A percentile compares a stretch with the other conserved stretches of the same genome.
phyloP scores from a whole-genome alignment of 2,797 vertebrate species.

The Cynopterus sphinx region DNA sequence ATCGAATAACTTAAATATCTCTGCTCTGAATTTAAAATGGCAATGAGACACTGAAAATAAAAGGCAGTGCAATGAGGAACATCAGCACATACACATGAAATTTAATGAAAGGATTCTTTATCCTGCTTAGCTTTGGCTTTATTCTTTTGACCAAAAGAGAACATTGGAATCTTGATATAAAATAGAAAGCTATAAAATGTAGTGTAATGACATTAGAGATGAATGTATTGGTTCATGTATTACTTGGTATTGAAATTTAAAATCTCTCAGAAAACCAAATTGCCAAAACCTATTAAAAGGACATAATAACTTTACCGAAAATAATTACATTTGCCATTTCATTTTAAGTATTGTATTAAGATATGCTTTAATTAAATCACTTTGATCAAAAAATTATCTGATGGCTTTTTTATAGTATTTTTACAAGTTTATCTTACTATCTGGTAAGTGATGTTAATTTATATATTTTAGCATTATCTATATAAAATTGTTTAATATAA shows the following conservation, averaged over 20 bases:
- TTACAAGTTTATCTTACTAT: not conserved
- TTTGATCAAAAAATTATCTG: constrained; percentile 16
- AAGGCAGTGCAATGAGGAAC: constrained; percentile 48
- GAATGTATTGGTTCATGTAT: not conserved
- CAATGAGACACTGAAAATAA: constrained; percentile 70
- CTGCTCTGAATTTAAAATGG: constrained; percentile 73
- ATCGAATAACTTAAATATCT: constrained; percentile 68
- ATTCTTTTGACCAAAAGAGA: constrained; percentile 46
- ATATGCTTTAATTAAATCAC: not conserved
- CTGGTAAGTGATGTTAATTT: not conserved
- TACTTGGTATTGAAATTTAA: constrained; percentile 21
- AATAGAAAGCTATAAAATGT: constrained; percentile 32
- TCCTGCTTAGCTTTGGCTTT: constrained; percentile 47
- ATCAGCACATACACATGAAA: constrained; percentile 30
- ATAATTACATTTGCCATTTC: not conserved
- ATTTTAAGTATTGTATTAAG: constrained; percentile 9
- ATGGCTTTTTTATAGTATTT: not conserved
- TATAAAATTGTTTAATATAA: constrained; percentile 9
- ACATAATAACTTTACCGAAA: constrained; percentile 24
- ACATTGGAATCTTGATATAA: constrained; percentile 35
- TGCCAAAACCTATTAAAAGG: constrained; percentile 19
- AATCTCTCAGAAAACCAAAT: not conserved
- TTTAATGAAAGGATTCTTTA: constrained; percentile 62
- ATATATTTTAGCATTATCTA: not conserved
- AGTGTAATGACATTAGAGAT: constrained; percentile 28